Conservation (phyloP, 2,113 vertebrate species). For the Apus apus region DNA sequence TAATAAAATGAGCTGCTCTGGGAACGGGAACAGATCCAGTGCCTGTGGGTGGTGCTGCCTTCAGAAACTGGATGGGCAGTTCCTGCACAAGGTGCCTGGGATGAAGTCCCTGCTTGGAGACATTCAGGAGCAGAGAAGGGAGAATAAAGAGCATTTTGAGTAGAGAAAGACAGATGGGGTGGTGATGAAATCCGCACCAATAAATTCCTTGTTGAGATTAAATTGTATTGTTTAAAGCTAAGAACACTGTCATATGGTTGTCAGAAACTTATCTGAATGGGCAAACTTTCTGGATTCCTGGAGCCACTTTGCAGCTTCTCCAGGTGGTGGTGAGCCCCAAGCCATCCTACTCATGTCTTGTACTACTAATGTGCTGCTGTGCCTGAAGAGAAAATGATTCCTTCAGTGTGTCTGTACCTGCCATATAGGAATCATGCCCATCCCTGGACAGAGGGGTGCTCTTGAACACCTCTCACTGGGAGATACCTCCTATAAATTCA, state of each 20-base stretch:
- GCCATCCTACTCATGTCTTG: accelerated
- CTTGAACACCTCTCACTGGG: not conserved
- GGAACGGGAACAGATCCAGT: not conserved
- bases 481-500: not conserved
- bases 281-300: not conserved
- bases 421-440: accelerated
- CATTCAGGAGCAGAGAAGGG: not conserved
- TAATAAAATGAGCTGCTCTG: conserved; percentile 14
- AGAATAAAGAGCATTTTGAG: not conserved
- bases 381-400: not conserved
- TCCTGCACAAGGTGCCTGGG: not conserved
- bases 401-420: not conserved
- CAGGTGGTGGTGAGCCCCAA: not conserved
- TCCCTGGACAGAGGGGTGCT: not conserved
- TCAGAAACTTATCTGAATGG: not conserved
- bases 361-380: not conserved
- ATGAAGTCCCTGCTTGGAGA: not conserved
- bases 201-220: not conserved
- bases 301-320: not conserved
- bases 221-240: not conserved
- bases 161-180: not conserved
- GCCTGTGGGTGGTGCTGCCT: not conserved
- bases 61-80: not conserved
- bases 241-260: not conserved
- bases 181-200: not conserved